Base-by-base conservation (phyloP, 2,888 invertebrate species). In the Boloria selene region DNA sequence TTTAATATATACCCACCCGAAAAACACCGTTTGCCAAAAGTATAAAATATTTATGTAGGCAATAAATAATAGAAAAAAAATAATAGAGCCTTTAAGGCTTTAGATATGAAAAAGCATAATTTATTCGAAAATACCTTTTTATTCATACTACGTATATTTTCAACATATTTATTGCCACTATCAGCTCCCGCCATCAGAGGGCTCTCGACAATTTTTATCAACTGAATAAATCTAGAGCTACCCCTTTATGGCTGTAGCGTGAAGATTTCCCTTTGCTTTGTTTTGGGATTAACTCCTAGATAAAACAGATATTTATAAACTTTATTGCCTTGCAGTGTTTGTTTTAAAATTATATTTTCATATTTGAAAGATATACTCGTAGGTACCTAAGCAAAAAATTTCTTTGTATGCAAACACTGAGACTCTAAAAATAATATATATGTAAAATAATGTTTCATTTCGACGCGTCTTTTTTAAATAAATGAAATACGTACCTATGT, bases 201-300 rank as follows among this genome's bases (percentile, higher is more conserved):
- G 70, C 74, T 78, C 80, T 76, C 77, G 78, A 84, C 84, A 86
- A 81, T 83, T 88, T 87, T 87, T 89, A 90, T 90, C 89, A 81
- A 81, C 77, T 85, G 84, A 89, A 89, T 86, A 88, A 86, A 90
- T 89, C 88, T 79, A 75, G 78, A 81, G 85, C 86, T 87, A 88
- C 88, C 90, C 88, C 85, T 89, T 88, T 87, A 88, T 84, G 74
- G 79, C 74, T 69, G 63, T 68, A 74, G 74, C 77, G 75, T 77
- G 79, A 80, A 81, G 81, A 83, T 83, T 77, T 79, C 73, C 79
- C 78, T 75, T 79, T 86, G 79, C 38, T 84, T 84, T 86, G 81
- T 86, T 84, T 85, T 83, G 72, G 73, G 74, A 79, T 76, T 74
- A 74, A 72, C 71, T 68, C 70, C 72, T 69, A 78, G 86, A 87